Base-by-base conservation (phyloP, 2,888 invertebrate genomes). In the Melipona beecheii region DNA sequence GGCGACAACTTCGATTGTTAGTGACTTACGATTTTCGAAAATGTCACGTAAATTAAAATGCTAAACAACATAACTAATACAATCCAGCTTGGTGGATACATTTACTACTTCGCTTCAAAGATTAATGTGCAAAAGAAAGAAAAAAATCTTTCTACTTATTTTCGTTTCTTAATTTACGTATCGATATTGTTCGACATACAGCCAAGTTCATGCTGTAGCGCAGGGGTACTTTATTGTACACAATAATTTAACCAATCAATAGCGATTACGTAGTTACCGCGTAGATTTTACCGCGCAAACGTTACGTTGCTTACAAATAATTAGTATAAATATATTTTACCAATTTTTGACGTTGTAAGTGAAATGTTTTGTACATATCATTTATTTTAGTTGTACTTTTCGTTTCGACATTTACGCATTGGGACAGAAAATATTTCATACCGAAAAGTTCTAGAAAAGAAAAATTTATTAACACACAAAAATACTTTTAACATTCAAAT, bases 281-380 rank as follows among this genome's bases (percentile, higher is more conserved):
- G 90, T 90, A 92, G 91, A 90, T 92, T 93, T 92, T 91, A 90
- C 93, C 93, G 93, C 93, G 93, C 92, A 93, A 93, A 92, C 87
- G 83, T 89, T 84, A 83, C 78, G 83, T 85, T 87, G 86, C 74
- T 85, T 79, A 74, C 86, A 72, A 70, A 88, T 89, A 87, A 91
- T 90, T 89, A 84, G 78, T 83, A 43, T 81, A 78, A 89, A 89
- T 86, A 87, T 88, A 83, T n/a, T 15, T 65, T 50, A 31, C n/a
- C 31, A 21, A 36, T 84, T 75, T 31, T 75, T 78, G 5, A 56
- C 54, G n/a, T 50, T 54, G 71, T 75, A 68, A 75, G 58, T 68
- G 58, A 71, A 75, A 43, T 60, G 19, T 27, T 60, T 49, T 77
- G 62, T 43, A 43, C 9, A 9, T 60, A 21, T 72, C 2, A 56